Percentiles rank a stretch among this genome's conserved stretches.
phyloP scores from a whole-genome alignment of 2,797 vertebrate species.

The Enteromius anoplus region DNA sequence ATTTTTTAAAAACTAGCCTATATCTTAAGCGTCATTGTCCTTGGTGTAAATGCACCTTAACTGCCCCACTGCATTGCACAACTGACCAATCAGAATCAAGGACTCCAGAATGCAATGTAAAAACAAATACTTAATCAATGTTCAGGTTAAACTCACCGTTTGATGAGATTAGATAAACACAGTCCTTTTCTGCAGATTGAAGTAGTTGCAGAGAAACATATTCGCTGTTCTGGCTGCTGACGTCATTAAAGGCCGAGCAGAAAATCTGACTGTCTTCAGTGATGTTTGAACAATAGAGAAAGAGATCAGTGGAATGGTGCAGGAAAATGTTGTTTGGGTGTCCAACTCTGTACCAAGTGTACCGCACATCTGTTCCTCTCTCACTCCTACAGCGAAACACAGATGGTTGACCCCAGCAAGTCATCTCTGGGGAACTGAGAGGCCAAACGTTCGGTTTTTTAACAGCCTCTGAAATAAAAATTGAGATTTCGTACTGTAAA shows the following conservation, averaged over 20 bases:
- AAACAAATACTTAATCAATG: not conserved
- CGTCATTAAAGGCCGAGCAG: constrained; percentile 69
- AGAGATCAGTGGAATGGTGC: constrained; percentile 57
- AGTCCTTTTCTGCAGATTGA: constrained; percentile 60
- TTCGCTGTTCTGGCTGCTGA: constrained; percentile 67
- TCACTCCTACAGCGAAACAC: constrained; percentile 66
- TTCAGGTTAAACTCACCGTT: constrained; percentile 60
- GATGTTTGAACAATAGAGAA: constrained; percentile 64
- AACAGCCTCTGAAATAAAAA: constrained; percentile 68
- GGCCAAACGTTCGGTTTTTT: constrained; percentile 69
- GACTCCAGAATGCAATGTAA: not conserved
- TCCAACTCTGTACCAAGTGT: constrained; percentile 69
- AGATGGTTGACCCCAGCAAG: constrained; percentile 70
- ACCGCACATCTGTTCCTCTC: constrained; percentile 65
- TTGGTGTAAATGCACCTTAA: not conserved
- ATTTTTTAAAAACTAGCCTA: too few relatives aligned
- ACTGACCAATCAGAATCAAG: not conserved
- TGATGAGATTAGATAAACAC: constrained; percentile 68
- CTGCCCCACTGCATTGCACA: not conserved
- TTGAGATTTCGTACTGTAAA: not conserved
- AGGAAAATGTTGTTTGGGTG: constrained; percentile 38
- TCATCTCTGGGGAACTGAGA: constrained; percentile 61
- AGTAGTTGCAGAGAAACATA: constrained; percentile 65
- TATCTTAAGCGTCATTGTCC: not conserved
- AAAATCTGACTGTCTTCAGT: constrained; percentile 56